Conservation (phyloP, 2,113 vertebrate genomes). For the Pangasianodon gigas region DNA sequence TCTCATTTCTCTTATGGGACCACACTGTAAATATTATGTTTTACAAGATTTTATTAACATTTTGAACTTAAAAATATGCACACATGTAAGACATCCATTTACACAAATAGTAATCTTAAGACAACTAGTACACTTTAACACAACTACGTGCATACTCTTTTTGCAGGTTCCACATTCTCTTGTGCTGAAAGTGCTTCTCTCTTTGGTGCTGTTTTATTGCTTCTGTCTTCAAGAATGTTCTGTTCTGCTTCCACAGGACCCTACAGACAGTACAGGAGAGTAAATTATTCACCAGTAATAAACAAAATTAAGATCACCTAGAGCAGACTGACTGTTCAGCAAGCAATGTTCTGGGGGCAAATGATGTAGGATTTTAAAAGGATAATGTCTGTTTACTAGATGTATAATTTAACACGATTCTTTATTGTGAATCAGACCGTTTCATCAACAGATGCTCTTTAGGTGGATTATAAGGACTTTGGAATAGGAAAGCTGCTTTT, state of each 20-base stretch:
- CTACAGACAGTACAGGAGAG: slow-evolving; percentile 54
- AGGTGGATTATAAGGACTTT: not conserved
- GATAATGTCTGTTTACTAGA: not conserved
- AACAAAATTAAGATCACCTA: not conserved
- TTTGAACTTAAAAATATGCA: not conserved
- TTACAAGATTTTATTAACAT: not conserved
- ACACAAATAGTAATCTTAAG: not conserved
- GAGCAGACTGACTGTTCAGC: slow-evolving; percentile 4
- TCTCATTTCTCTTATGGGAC: not conserved
- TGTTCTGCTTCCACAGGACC: slow-evolving; percentile 53
- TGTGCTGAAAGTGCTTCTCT: slow-evolving; percentile 54
- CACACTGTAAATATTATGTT: not conserved
- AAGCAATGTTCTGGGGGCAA: not conserved
- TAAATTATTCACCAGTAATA: not conserved
- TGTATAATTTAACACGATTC: not conserved
- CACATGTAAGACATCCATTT: not conserved
- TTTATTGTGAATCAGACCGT: not conserved
- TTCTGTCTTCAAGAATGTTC: slow-evolving; percentile 48
- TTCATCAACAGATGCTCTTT: not conserved
- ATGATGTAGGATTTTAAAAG: not conserved
- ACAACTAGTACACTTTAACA: not conserved
- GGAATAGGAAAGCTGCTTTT: not conserved
- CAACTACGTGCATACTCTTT: slow-evolving; percentile 63
- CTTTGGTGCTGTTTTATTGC: slow-evolving; percentile 58
- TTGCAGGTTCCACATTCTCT: slow-evolving; percentile 57